A percentile compares a stretch with the other conserved stretches of the same genome.
Evolutionary conservation across 1,140 invertebrate species (phyloP).

Genomic region (Alviniconcha marisindica): DNA sequence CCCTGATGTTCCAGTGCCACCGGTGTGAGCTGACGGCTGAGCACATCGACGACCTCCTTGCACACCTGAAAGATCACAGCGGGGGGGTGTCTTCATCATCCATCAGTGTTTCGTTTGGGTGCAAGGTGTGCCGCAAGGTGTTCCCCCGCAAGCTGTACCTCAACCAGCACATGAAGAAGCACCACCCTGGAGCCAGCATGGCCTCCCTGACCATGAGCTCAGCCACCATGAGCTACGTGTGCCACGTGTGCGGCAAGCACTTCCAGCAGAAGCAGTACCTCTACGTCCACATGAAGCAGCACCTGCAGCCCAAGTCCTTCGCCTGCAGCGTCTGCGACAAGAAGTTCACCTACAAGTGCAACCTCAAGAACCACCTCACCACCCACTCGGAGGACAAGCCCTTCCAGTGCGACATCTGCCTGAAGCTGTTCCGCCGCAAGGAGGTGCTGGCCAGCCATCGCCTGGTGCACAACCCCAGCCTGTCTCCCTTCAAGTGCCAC

Average conservation of each 20-base stretch:
- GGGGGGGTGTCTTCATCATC: neutral
- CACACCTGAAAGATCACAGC: neutral
- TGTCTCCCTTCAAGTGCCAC: slow-evolving; percentile 8
- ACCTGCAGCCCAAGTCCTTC: neutral
- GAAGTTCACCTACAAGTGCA: slow-evolving; percentile 17
- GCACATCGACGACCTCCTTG: neutral
- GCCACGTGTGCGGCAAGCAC: slow-evolving; percentile 12
- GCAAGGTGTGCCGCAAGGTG: slow-evolving; percentile 16
- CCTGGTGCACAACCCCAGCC: neutral
- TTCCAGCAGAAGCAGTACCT: slow-evolving; percentile 26
- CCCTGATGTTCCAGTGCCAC: slow-evolving; percentile 8
- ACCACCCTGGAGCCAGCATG: slow-evolving; percentile 13
- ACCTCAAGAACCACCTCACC: neutral
- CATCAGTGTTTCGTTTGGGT: neutral
- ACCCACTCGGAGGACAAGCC: slow-evolving; percentile 13
- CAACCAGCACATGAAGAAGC: slow-evolving; percentile 12
- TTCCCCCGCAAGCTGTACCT: slow-evolving; percentile 22
- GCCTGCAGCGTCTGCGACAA: slow-evolving; percentile 5
- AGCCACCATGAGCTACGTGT: neutral
- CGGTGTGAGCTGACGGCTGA: slow-evolving; percentile 1
- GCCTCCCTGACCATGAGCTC: neutral
- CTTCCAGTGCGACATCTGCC: slow-evolving; percentile 6
- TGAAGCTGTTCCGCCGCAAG: slow-evolving; percentile 9
- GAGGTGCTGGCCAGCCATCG: neutral
- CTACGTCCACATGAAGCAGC: slow-evolving; percentile 22